Base-by-base conservation (phyloP, 2,113 vertebrate species). In the Peromyscus leucopus region DNA sequence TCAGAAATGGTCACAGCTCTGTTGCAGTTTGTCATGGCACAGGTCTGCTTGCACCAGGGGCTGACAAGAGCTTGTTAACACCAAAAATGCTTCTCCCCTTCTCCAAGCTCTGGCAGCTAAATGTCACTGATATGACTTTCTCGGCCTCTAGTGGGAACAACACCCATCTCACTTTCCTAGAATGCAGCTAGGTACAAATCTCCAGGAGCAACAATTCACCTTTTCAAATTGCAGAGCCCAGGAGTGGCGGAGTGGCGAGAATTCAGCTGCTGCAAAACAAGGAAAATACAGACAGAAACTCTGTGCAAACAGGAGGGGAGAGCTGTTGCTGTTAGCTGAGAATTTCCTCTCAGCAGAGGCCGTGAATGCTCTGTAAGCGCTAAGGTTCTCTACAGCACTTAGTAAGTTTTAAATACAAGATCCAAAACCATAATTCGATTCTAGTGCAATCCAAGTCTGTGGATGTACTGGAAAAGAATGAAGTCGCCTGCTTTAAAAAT, bases 161-260 rank as follows among this genome's bases (percentile, higher is more conserved):
- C 84, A 84, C 67, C 48, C 36, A 8, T 86, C 90, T 96, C 24
- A 0, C 78, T 89, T 97, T 96, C 96, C 94, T 97, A 92, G 94
- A 97, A 95, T n/a, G 92, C 92, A 96, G 92, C 17, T 5, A 94
- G 75, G 95, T 86, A 93, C 96, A 88, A 71, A 96, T 76, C 93
- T 98, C 93, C 79, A 96, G 86, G 76, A 97, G 94, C 75, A 74
- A 96, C 79, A 91, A 76, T 91, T 96, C 93, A 79, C 85, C 94
- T 97, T 95, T 96, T 74, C 96, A 97, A 97, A 97, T 91, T 55
- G 93, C 85, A 96, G 72, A 97, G 57, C 74, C 90, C 31, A 69
- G 71, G 80, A 97, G 88, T 69, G 80, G 84, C 82, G 28, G 80
- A 75, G 87, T 65, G 7, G 63, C 71, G 90, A 82, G 84, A 88